Evolutionary conservation across 1,140 invertebrate genomes (phyloP).

Genomic region (Cherax quadricarinatus): DNA sequence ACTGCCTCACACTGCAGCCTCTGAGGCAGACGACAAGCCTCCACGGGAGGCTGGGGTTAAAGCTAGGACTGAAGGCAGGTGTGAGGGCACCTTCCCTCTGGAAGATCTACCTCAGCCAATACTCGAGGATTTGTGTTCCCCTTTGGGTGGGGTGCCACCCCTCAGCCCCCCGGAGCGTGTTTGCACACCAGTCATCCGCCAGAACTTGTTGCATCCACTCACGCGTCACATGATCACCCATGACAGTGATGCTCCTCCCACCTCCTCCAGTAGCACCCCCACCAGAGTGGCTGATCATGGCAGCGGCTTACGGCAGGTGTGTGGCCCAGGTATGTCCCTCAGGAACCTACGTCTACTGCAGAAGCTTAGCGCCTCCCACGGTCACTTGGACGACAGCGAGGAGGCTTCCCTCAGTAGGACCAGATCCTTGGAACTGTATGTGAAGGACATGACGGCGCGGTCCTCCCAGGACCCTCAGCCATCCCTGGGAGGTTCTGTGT

Average conservation of each 20-base stretch:
- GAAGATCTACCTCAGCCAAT: constrained; percentile 60
- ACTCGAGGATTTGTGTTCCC: constrained; percentile 51
- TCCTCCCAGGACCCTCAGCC: background rate
- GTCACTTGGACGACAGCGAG: constrained; percentile 28
- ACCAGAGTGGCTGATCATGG: background rate
- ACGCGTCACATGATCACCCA: constrained; percentile 4
- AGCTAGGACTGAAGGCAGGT: background rate
- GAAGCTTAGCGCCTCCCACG: constrained; percentile 55
- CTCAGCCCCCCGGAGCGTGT: constrained; percentile 44
- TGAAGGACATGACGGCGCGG: constrained; percentile 5
- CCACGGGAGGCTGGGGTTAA: background rate
- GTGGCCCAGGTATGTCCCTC: background rate
- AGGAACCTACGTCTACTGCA: constrained; percentile 38
- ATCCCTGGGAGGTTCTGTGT: constrained; percentile 18
- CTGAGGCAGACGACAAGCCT: background rate
- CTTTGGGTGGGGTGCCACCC: constrained; percentile 55
- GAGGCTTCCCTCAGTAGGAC: constrained; percentile 42
- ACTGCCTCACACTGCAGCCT: constrained; percentile 14
- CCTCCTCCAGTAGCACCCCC: constrained; percentile 16
- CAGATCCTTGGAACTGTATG: constrained; percentile 51
- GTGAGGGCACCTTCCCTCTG: constrained; percentile 30
- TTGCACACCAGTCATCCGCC: constrained; percentile 25
- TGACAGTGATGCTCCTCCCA: background rate
- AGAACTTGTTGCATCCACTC: constrained; percentile 14
- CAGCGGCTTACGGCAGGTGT: background rate